Evolutionary conservation across 2,797 vertebrate genomes (phyloP).

Genomic region (Ctenopoma multispine): DNA sequence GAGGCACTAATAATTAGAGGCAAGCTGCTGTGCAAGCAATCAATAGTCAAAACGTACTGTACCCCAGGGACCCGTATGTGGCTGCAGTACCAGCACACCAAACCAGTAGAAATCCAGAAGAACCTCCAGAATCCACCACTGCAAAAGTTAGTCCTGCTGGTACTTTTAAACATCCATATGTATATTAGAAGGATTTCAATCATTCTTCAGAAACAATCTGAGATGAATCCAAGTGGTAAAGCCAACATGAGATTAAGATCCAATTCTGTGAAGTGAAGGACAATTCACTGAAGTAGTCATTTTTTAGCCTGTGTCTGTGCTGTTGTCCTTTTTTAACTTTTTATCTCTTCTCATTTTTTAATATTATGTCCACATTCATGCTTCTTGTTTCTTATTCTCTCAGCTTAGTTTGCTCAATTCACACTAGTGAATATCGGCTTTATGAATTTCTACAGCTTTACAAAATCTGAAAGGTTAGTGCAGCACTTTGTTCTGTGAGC

Average conservation of each 20-base stretch:
- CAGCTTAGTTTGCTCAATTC: not conserved
- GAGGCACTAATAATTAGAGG: not conserved
- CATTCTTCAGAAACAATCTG: not conserved
- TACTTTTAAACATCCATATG: not conserved
- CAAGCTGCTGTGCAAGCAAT: slow-evolving; percentile 20
- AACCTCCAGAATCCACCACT: not conserved
- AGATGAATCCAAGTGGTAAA: not conserved
- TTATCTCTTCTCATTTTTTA: not conserved
- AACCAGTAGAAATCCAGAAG: not conserved
- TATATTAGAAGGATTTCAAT: not conserved
- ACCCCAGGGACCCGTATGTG: slow-evolving; percentile 29
- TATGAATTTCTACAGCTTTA: not conserved
- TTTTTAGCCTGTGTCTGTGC: not conserved
- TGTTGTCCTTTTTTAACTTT: not conserved
- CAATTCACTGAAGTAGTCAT: not conserved
- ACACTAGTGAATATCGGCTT: not conserved
- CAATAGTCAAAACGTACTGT: slow-evolving; percentile 21
- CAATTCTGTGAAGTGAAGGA: not conserved
- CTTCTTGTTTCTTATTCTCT: not conserved
- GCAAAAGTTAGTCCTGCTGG: not conserved
- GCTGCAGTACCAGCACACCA: slow-evolving; percentile 23
- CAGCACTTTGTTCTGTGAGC: slow-evolving; percentile 7
- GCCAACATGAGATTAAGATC: not conserved
- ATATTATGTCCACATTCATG: not conserved
- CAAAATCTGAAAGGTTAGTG: slow-evolving; percentile 5